phyloP scores from a whole-genome alignment of 37 sponge, comb jelly and placozoan species.

The Haliclona indistincta region DNA sequence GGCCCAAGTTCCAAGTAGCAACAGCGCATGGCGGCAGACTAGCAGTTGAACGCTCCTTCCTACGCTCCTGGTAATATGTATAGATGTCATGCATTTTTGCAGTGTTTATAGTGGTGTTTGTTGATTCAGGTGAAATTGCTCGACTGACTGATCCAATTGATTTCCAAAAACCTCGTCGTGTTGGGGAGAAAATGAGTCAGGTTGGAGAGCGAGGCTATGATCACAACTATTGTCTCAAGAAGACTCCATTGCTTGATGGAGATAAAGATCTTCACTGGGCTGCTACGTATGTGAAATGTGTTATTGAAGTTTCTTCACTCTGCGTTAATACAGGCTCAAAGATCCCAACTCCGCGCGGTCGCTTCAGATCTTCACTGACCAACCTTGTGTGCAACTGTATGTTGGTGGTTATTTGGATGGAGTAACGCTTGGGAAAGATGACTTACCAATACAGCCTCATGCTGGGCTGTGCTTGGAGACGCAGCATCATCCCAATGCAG shows the following conservation, averaged over 20 bases:
- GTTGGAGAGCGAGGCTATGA: conserved; percentile 80
- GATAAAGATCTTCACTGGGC: neutral
- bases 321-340: conserved; percentile 21
- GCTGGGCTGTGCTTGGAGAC: conserved; percentile 91
- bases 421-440: conserved; percentile 49
- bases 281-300: neutral
- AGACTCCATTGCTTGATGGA: neutral
- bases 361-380: conserved; percentile 73
- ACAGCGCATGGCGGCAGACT: too few species aligned
- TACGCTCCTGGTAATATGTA: too few species aligned
- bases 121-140: conserved; percentile 61
- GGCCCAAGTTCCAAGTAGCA: too few species aligned
- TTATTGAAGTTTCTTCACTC: neutral
- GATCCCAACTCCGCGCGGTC: conserved; percentile 39
- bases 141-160: conserved; percentile 72
- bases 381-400: conserved; percentile 92
- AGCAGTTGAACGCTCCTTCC: too few species aligned
- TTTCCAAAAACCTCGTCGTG: conserved; percentile 58
- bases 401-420: conserved; percentile 87
- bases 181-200: conserved; percentile 66
- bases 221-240: conserved; percentile 57
- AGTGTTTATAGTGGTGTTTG: conserved; percentile 14
- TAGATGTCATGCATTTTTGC: too few species aligned
- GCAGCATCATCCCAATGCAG: conserved; percentile 89
- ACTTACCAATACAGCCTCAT: conserved; percentile 55